Conservation (phyloP, 2,888 invertebrate genomes). For the Coleophora deauratella region DNA sequence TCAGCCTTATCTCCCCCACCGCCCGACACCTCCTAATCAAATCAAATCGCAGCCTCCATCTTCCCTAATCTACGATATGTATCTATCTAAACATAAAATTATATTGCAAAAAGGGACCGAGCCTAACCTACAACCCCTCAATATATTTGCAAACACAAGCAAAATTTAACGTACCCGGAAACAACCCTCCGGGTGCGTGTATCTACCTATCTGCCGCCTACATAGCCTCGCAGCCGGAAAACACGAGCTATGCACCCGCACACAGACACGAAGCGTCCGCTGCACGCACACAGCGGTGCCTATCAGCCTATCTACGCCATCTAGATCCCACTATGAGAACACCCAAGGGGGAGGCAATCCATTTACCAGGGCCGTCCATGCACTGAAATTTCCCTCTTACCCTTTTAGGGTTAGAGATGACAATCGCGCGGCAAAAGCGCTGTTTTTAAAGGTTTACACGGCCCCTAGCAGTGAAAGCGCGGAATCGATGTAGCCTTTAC, state of each 20-base stretch:
- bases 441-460: constrained; percentile 74
- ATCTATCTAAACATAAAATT: constrained; percentile 72
- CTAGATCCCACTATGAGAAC: constrained; percentile 73
- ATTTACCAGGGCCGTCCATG: constrained; percentile 54
- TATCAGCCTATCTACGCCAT: constrained; percentile 74
- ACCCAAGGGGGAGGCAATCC: constrained; percentile 74
- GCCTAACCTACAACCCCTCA: constrained; percentile 57
- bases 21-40: constrained; percentile 73
- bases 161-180: constrained; percentile 69
- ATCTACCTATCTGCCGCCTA: constrained; percentile 24
- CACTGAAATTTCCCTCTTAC: constrained; percentile 59
- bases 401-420: constrained; percentile 61
- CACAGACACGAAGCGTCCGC: constrained; percentile 30
- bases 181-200: constrained; percentile 51
- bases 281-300: constrained; percentile 51
- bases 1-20: constrained; percentile 68
- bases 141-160: constrained; percentile 71
- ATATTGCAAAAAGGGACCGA: constrained; percentile 70
- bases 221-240: constrained; percentile 57
- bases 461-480: constrained; percentile 75
- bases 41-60: constrained; percentile 73
- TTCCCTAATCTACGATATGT: constrained; percentile 71
- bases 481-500: constrained; percentile 75
- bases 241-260: constrained; percentile 47
- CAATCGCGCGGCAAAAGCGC: constrained; percentile 63